A percentile compares a stretch with the other conserved stretches of the same genome.
Conservation (phyloP, 2,797 vertebrate genomes). For the Linurgus olivaceus region DNA sequence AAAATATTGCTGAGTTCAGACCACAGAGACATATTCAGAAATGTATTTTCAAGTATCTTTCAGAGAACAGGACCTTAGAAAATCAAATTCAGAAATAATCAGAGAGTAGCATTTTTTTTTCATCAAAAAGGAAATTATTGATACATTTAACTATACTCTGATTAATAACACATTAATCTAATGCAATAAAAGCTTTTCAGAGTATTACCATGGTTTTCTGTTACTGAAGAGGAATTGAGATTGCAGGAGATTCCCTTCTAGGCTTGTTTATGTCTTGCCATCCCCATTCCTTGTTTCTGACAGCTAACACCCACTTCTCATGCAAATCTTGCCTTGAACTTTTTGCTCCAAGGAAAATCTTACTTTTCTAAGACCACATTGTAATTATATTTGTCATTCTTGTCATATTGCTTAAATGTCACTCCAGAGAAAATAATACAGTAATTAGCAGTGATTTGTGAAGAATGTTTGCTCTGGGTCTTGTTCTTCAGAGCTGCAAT, state of each 20-base stretch:
- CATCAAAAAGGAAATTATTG: not conserved
- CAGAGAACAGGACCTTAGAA: not conserved
- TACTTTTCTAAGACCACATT: not conserved
- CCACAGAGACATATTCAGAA: not conserved
- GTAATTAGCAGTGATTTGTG: constrained; percentile 21
- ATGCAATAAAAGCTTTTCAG: not conserved
- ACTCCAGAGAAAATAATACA: constrained; percentile 12
- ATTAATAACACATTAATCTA: not conserved
- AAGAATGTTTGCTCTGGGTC: not conserved
- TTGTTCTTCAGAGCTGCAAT: not conserved
- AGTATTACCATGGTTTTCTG: not conserved
- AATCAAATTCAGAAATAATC: not conserved
- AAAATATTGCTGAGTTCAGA: not conserved
- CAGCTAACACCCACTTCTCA: not conserved
- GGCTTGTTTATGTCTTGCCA: not conserved
- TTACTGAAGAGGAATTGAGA: not conserved
- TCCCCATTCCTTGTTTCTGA: constrained; percentile 2
- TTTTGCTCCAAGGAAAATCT: constrained; percentile 12
- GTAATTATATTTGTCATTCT: constrained; percentile 26
- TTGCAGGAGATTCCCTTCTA: not conserved
- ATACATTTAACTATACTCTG: not conserved
- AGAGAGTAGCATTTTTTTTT: not conserved
- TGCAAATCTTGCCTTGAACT: constrained; percentile 18
- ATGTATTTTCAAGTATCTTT: not conserved
- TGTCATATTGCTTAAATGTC: constrained; percentile 21